Conservation (phyloP, 2,113 vertebrate genomes). For the Colinus virginianus region DNA sequence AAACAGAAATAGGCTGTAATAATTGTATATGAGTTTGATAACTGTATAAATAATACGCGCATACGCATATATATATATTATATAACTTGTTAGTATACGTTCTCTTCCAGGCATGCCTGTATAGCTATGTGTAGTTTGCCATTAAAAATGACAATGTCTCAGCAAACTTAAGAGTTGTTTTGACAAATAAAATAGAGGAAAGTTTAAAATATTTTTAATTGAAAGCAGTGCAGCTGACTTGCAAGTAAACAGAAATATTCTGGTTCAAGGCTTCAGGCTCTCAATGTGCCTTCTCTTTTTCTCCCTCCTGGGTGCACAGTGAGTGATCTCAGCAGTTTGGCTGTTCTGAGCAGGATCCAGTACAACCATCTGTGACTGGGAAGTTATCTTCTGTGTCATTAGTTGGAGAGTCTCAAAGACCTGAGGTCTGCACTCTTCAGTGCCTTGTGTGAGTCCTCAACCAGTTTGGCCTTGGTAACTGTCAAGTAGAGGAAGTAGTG, state of each 20-base stretch:
- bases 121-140: not conserved
- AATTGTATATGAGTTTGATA: not conserved
- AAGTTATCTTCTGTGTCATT: not conserved
- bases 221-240: not conserved
- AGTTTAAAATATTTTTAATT: not conserved
- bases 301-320: not conserved
- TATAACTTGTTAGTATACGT: not conserved
- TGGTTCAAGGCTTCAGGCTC: fast-evolving
- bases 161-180: not conserved
- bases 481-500: not conserved
- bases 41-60: not conserved
- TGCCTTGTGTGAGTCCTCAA: not conserved
- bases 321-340: not conserved
- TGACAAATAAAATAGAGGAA: not conserved
- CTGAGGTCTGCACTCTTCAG: not conserved
- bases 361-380: not conserved
- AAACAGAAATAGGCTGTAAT: not conserved
- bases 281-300: not conserved
- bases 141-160: not conserved
- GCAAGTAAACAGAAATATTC: not conserved
- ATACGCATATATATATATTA: not conserved
- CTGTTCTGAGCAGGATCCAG: not conserved
- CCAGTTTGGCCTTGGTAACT: not conserved
- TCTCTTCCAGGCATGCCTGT: not conserved
- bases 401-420: not conserved